Conservation (phyloP, 92 coral and sea anemone species). For the Ricordea florida region DNA sequence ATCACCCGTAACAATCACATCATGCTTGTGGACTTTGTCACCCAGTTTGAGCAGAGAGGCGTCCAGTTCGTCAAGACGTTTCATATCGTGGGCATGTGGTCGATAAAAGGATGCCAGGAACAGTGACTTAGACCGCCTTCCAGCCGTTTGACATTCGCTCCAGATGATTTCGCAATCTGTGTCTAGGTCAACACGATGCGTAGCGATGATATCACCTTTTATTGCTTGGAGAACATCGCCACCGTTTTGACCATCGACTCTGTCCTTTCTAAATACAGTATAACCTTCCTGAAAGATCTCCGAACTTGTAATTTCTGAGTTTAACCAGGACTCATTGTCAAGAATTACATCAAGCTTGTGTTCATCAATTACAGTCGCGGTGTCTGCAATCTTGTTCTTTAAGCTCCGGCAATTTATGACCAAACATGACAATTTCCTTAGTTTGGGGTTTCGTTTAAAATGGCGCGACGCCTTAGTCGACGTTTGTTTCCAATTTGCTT, state of each 20-base stretch:
- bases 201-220: constrained; percentile 34
- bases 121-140: constrained; percentile 34
- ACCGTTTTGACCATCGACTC: neutral
- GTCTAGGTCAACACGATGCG: constrained; percentile 37
- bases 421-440: neutral
- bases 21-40: neutral
- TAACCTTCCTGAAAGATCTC: constrained; percentile 24
- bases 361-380: constrained; percentile 11
- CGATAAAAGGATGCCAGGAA: constrained; percentile 31
- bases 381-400: constrained; percentile 39
- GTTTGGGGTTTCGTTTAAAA: neutral
- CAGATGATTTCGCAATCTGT: constrained; percentile 53
- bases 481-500: neutral
- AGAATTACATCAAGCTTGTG: constrained; percentile 26
- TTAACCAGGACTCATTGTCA: constrained; percentile 50
- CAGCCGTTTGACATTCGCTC: constrained; percentile 50
- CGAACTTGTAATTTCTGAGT: constrained; percentile 10
- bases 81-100: constrained; percentile 12
- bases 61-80: constrained; percentile 18
- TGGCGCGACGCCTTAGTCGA: neutral
- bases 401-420: constrained; percentile 22
- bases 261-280: constrained; percentile 21
- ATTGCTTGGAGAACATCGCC: constrained; percentile 24
- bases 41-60: constrained; percentile 37
- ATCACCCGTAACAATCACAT: constrained; percentile 52